Evolutionary conservation across 1,140 invertebrate species (phyloP), one percentile per base, ranked within the genome.

Genomic region (Hylaeus anthracinus): DNA sequence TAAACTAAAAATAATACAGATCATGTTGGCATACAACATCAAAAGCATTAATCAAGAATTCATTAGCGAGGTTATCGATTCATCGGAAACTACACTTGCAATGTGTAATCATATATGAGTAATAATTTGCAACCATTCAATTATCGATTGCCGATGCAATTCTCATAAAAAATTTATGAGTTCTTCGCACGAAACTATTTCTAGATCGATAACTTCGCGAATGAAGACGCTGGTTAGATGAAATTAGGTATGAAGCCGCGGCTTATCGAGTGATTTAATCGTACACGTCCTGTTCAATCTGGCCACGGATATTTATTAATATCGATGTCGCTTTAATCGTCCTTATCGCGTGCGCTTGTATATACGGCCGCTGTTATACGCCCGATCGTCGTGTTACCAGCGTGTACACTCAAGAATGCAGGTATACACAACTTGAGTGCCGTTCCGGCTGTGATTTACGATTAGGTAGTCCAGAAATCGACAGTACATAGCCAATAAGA

Each of bases 381-480:
- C 71, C 26, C 43, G 79, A 71, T 64, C 82, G 69, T 79, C 82
- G 82, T 79, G 70, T 88, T 85, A 88, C 83, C 26, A 84, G 69
- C 75, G 55, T 79, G 85, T 85, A 84, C 72, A 72, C 56, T 72
- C 43, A 84, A 79, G 86, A 87, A 86, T 82, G 82, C 81, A 81
- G 71, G 60, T 81, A 87, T 74, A 72, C 56, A 83, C 77, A 64
- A 71, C 70, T 61, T 41, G 82, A 65, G 76, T 75, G 70, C 79
- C 79, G 82, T 82, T 26, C 26, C 85, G 82, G 56, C 26, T 55
- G 79, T 88, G 86, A 87, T 88, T 88, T 88, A 88, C 86, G 86
- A 87, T 88, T 88, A 88, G 85, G 86, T 88, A 88, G 86, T 78
- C 86, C 83, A 87, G 86, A 88, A 88, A 88, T 88, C 86, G 86